Conservation (phyloP, 2,888 invertebrate genomes). For the Alitta virens region DNA sequence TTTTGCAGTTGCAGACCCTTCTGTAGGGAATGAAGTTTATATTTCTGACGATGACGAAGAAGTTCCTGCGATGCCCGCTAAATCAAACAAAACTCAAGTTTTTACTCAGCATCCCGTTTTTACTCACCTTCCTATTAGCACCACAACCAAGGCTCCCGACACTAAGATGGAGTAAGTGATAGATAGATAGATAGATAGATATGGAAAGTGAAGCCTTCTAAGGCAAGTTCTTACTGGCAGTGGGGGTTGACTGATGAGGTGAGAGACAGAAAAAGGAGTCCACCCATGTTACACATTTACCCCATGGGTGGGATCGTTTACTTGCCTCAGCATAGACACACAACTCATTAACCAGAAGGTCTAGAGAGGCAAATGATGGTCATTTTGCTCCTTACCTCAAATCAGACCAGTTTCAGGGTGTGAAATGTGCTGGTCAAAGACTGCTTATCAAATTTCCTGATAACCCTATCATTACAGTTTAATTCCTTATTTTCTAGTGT, state of each 20-base stretch:
- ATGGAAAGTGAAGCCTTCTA: too few relatives aligned
- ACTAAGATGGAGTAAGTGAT: conserved; percentile 57
- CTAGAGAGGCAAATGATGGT: too few relatives aligned
- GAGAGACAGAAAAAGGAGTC: too few relatives aligned
- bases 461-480: conserved; percentile 52
- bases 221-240: too few relatives aligned
- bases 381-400: too few relatives aligned
- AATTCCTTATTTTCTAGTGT: too few relatives aligned
- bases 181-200: too few relatives aligned
- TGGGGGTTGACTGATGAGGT: too few relatives aligned
- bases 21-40: conserved; percentile 48
- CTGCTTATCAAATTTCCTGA: conserved; percentile 59
- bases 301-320: too few relatives aligned
- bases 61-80: conserved; percentile 23
- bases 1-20: conserved; percentile 42
- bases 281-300: too few relatives aligned
- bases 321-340: too few relatives aligned
- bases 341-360: too few relatives aligned
- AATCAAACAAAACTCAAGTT: conserved; percentile 21
- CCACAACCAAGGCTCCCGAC: conserved; percentile 28
- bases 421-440: conserved; percentile 54
- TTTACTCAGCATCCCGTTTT: not conserved
- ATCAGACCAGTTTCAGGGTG: conserved; percentile 47
- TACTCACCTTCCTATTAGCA: conserved; percentile 16
- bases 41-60: conserved; percentile 54